Percentiles rank a stretch among this genome's conserved stretches.
Conservation (phyloP, 2,888 invertebrate species). For the Pyrocoelia pectoralis region DNA sequence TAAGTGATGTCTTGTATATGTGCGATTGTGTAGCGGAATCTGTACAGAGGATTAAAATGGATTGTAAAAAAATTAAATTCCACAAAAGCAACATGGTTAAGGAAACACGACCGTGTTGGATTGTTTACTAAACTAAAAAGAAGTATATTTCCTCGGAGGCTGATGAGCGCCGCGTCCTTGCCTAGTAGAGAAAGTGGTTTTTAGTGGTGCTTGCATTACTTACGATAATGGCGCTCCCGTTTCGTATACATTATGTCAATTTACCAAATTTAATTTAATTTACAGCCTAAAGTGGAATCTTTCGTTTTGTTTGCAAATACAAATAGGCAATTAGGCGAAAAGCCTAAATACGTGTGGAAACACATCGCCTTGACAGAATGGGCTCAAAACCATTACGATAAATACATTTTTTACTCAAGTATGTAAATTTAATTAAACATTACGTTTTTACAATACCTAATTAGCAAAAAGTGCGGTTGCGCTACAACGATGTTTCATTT, state of each 20-base stretch:
- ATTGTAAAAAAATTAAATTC: conserved; percentile 17
- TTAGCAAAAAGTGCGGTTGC: not conserved
- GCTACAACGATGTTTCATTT: not conserved
- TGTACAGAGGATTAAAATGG: conserved; percentile 20
- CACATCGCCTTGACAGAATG: no score
- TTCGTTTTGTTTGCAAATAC: no score
- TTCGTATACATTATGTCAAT: conserved; percentile 18
- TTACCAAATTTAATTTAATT: conserved; percentile 1
- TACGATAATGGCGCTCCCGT: conserved; percentile 36
- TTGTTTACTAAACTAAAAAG: conserved; percentile 29
- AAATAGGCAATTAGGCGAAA: no score
- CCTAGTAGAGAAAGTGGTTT: conserved; percentile 41
- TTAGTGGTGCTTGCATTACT: conserved; percentile 27
- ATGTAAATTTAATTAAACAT: no score
- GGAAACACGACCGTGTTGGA: conserved; percentile 28
- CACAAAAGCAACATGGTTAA: conserved; percentile 16
- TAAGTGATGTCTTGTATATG: conserved; percentile 20
- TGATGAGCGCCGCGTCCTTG: conserved; percentile 40
- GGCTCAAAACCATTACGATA: no score
- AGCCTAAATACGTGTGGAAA: no score
- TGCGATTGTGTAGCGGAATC: conserved; percentile 18
- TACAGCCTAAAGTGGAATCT: no score
- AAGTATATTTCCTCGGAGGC: conserved; percentile 38
- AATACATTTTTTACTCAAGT: no score
- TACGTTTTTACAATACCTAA: not conserved